These are phyloP conservation scores for Sarcophaga bullata DNA, from an alignment of 1,140 invertebrate species.

Conservation along the genomic window DNA sequence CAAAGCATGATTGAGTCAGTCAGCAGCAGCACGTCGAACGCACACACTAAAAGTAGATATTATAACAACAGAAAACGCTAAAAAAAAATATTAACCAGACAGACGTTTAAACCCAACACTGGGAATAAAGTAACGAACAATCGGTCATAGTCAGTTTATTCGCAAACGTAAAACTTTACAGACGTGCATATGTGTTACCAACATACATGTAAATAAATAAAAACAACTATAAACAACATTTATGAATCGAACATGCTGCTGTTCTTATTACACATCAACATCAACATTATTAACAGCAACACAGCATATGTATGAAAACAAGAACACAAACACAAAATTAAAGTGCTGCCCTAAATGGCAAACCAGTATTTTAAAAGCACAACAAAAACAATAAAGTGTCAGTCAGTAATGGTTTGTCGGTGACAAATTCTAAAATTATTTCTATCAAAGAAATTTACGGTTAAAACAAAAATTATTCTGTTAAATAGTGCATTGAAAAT, in stretches of 20 bases:
- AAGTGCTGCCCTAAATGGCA: too few relatives aligned
- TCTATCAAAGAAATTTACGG: neutral
- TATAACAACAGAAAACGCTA: neutral
- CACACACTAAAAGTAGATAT: neutral
- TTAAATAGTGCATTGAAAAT: constrained; percentile 6
- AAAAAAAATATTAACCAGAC: neutral
- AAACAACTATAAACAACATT: neutral
- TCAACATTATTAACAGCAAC: too few relatives aligned
- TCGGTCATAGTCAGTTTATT: constrained; percentile 16
- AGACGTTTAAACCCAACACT: neutral
- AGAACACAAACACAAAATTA: too few relatives aligned
- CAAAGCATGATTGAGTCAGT: constrained; percentile 1
- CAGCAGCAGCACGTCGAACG: neutral
- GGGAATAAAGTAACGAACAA: neutral
- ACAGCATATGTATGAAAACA: too few relatives aligned
- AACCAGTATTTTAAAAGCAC: too few relatives aligned
- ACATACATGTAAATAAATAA: constrained; percentile 4
- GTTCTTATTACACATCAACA: too few relatives aligned
- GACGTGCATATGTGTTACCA: constrained; percentile 12
- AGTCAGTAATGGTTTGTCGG: neutral
- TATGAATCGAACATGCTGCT: neutral
- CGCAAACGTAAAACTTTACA: constrained; percentile 36
- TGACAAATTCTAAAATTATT: neutral
- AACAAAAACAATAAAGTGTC: neutral
- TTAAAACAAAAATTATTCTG: neutral